Conservation (phyloP, 2,797 vertebrate genomes). For the Pantherophis alleghaniensis region DNA sequence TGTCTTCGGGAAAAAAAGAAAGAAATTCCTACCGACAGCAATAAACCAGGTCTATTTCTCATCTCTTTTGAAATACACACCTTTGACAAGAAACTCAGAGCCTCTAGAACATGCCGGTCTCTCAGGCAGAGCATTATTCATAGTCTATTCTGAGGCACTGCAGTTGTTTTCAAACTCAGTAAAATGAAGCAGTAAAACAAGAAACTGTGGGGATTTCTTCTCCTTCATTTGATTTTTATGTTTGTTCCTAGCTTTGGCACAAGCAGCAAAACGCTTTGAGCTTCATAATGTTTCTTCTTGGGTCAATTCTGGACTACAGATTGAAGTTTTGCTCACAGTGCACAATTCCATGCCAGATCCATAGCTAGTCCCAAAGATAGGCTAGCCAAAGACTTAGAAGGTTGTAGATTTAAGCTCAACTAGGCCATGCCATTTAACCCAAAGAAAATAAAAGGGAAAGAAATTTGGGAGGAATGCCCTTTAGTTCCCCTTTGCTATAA, state of each 20-base stretch:
- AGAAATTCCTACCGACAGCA: not conserved
- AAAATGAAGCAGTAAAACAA: conserved; percentile 36
- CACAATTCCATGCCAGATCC: not conserved
- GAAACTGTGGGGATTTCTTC: conserved; percentile 6
- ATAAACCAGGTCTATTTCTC: not conserved
- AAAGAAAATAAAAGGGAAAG: not conserved
- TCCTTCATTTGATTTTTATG: conserved; percentile 25
- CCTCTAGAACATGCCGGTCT: not conserved
- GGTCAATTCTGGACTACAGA: not conserved
- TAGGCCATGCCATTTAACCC: not conserved
- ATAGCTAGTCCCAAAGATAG: too few relatives aligned
- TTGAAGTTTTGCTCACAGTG: accelerated
- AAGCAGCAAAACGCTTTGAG: accelerated
- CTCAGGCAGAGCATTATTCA: conserved; percentile 9
- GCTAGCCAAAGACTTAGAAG: not conserved
- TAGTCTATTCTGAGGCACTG: conserved; percentile 26
- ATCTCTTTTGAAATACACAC: not conserved
- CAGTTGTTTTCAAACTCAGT: conserved; percentile 28
- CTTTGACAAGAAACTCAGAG: conserved; percentile 28
- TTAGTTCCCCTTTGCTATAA: not conserved
- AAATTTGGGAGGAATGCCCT: not conserved
- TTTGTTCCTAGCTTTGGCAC: conserved; percentile 38
- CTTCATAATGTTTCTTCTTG: not conserved
- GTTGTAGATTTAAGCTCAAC: not conserved
- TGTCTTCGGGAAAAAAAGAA: not conserved